Evolutionary conservation across 2,113 vertebrate species (phyloP), one percentile per base, ranked within the genome.

Genomic region (Pycnonotus jocosus): DNA sequence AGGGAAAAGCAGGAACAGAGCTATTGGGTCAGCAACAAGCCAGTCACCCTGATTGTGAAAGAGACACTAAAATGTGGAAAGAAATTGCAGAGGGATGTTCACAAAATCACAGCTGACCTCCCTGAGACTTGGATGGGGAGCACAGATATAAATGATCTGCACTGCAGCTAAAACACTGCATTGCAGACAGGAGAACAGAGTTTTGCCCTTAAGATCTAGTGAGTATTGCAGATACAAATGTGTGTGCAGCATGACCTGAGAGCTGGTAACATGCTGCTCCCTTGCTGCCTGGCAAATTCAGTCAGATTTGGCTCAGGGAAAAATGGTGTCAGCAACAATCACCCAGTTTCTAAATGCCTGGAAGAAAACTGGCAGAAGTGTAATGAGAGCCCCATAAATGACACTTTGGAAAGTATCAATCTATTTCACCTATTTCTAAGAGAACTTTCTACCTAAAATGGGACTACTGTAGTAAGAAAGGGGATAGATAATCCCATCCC

Each of bases 131-230:
- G 62, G 45, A 35, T n/a, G 35, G 81, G 81, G 54, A 95, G 62
- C 85, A 66, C 0, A 87, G 77, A n/a, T 84, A 54, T 10, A 64
- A 88, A 73, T 77, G 84, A 89, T 87, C 91, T 94, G 90, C 90
- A 93, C 54, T 93, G 95, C 95, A 92, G 95, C 57, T 96, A 53
- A 95, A 95, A 68, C 61, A 84, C 95, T 96, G 91, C 94, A 96
- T 93, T 97, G 93, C 95, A 94, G 94, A 45, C 72, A 60, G 72
- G 24, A 92, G 69, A 93, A 64, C 3, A 8, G 79, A 57, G 33
- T 87, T 88, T 90, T 88, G 71, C 31, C 33, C 71, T 85, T 61
- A 92, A 88, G 66, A 77, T 78, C 60, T 27, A 73, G 51, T 38
- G 81, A 95, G 35, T 70, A 61, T 92, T 92, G 62, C 82, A 86